Evolutionary conservation across 2,888 invertebrate genomes (phyloP).

Genomic region (Drosophila setosimentum): DNA sequence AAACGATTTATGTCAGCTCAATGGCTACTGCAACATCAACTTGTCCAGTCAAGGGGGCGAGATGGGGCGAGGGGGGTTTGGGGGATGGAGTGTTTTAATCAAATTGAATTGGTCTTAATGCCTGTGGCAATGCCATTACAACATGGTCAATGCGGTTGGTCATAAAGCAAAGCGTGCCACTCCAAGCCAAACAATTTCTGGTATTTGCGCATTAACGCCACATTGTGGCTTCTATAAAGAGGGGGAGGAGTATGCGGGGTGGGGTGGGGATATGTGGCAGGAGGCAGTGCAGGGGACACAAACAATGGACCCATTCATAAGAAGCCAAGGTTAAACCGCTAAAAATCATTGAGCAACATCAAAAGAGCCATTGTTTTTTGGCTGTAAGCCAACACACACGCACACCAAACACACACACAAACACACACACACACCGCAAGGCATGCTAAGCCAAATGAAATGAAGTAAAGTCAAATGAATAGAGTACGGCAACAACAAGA

Average conservation of each 20-base stretch:
- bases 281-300: neutral
- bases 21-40: constrained; percentile 20
- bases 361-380: constrained; percentile 69
- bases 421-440: constrained; percentile 34
- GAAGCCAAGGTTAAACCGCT: constrained; percentile 76
- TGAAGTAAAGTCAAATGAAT: constrained; percentile 51
- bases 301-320: constrained; percentile 75
- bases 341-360: constrained; percentile 77
- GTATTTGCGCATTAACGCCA: constrained; percentile 69
- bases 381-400: constrained; percentile 28
- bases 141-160: constrained; percentile 35
- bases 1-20: constrained; percentile 54
- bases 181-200: constrained; percentile 40
- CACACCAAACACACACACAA: constrained; percentile 18
- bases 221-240: constrained; percentile 35
- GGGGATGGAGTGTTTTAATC: constrained; percentile 46
- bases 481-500: neutral
- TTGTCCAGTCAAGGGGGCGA: neutral
- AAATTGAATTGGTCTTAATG: constrained; percentile 63
- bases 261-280: too few relatives aligned
- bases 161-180: constrained; percentile 32
- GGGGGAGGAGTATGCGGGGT: neutral
- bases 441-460: constrained; percentile 66
- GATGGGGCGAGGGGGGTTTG: neutral
- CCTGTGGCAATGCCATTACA: constrained; percentile 15